These are phyloP conservation scores for Platycheirus rosarum DNA, from an alignment of 2,888 invertebrate species.

Conservation along the genomic window DNA sequence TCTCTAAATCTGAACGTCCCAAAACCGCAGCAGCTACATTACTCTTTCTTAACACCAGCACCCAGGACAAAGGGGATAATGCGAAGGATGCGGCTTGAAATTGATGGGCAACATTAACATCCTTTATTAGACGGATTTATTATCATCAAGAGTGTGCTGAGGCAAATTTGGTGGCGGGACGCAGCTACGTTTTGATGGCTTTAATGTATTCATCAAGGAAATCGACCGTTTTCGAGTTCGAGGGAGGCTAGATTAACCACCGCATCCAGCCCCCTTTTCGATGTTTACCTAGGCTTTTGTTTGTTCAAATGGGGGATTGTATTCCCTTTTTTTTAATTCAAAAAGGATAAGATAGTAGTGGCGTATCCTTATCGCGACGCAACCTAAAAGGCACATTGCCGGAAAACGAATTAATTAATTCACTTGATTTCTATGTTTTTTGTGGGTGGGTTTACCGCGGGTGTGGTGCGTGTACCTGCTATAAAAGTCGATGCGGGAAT, in stretches of 20 bases:
- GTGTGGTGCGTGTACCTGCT: slow-evolving; percentile 30
- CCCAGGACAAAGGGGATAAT: not conserved
- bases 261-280: slow-evolving; percentile 24
- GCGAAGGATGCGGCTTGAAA: slow-evolving; percentile 41
- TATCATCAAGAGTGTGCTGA: slow-evolving; percentile 70
- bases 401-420: slow-evolving; percentile 71
- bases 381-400: slow-evolving; percentile 68
- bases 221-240: slow-evolving; percentile 31
- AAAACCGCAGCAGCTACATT: slow-evolving; percentile 44
- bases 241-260: not conserved
- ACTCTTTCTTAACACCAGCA: slow-evolving; percentile 51
- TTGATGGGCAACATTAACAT: slow-evolving; percentile 72
- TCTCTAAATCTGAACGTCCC: slow-evolving; percentile 25
- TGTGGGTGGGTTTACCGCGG: not conserved
- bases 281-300: slow-evolving; percentile 58
- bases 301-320: slow-evolving; percentile 40
- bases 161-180: not conserved
- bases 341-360: slow-evolving; percentile 20
- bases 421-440: slow-evolving; percentile 62
- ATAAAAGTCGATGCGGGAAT: slow-evolving; percentile 68
- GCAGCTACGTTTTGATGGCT: no score
- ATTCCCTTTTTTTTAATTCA: slow-evolving; percentile 19
- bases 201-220: slow-evolving; percentile 73
- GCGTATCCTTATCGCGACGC: slow-evolving; percentile 62
- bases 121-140: slow-evolving; percentile 73